phyloP scores from a whole-genome alignment of 2,113 vertebrate genomes.

The Spizaetus ornatus region DNA sequence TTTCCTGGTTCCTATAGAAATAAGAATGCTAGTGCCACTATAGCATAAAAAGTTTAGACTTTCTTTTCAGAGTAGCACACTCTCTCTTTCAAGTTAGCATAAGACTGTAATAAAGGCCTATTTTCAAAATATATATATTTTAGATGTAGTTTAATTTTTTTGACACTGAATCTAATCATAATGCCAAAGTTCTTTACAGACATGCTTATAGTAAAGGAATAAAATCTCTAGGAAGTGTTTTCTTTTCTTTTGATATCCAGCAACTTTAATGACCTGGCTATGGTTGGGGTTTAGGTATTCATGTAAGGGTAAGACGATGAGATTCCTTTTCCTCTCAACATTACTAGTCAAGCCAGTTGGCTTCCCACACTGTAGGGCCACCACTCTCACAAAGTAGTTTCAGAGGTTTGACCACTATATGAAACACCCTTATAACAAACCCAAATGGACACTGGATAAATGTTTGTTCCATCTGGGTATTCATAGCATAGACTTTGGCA shows the following conservation, averaged over 20 bases:
- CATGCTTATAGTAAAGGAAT: background rate
- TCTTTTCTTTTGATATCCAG: background rate
- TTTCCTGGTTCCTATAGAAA: background rate
- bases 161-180: background rate
- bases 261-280: background rate
- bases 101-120: background rate
- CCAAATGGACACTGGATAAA: background rate
- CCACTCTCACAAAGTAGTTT: background rate
- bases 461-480: background rate
- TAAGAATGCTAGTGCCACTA: background rate
- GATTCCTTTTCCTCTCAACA: background rate
- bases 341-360: background rate
- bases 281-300: background rate
- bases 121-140: background rate
- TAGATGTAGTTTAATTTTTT: background rate
- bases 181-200: background rate
- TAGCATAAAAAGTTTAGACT: background rate
- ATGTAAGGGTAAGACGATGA: background rate
- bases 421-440: background rate
- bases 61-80: background rate
- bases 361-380: background rate
- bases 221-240: background rate
- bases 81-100: background rate
- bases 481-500: background rate
- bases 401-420: background rate